Conservation (phyloP, 2,888 invertebrate genomes). For the Melanophora roralis region DNA sequence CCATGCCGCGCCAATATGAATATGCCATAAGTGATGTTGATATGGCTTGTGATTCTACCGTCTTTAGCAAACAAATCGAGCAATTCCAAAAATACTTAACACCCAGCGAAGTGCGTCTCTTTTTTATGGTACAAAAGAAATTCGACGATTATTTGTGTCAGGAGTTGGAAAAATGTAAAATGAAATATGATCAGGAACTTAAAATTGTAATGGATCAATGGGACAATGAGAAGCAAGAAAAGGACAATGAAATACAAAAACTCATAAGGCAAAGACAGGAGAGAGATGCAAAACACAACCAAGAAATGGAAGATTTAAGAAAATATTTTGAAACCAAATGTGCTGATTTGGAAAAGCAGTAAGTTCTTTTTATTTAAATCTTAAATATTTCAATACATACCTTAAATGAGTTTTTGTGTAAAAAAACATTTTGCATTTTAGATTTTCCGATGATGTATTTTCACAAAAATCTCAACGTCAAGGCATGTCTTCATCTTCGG, state of each 20-base stretch:
- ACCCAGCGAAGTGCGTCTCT: conserved; percentile 75
- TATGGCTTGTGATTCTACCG: conserved; percentile 49
- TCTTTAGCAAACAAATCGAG: conserved; percentile 76
- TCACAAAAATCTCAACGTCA: conserved; percentile 82
- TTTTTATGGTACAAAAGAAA: conserved; percentile 78
- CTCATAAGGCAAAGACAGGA: conserved; percentile 80
- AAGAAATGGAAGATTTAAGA: conserved; percentile 87
- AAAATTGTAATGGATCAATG: conserved; percentile 75
- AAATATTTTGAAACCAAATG: conserved; percentile 90
- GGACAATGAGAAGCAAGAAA: conserved; percentile 80
- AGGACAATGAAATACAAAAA: conserved; percentile 78
- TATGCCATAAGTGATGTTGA: conserved; percentile 60
- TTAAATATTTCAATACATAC: not conserved
- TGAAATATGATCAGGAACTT: conserved; percentile 72
- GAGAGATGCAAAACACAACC: conserved; percentile 82
- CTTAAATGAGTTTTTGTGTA: conserved; percentile 58
- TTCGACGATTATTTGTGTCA: conserved; percentile 79
- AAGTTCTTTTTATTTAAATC: conserved; percentile 66
- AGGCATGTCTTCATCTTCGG: conserved; percentile 71
- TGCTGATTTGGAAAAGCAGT: conserved; percentile 88
- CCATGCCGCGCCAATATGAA: conserved; percentile 67
- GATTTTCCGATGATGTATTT: conserved; percentile 83
- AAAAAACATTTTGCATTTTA: conserved; percentile 63
- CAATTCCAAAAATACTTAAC: conserved; percentile 74
- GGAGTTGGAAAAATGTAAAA: conserved; percentile 78